Evolutionary conservation across 2,113 vertebrate genomes (phyloP).

Genomic region (Podarcis cretensis): DNA sequence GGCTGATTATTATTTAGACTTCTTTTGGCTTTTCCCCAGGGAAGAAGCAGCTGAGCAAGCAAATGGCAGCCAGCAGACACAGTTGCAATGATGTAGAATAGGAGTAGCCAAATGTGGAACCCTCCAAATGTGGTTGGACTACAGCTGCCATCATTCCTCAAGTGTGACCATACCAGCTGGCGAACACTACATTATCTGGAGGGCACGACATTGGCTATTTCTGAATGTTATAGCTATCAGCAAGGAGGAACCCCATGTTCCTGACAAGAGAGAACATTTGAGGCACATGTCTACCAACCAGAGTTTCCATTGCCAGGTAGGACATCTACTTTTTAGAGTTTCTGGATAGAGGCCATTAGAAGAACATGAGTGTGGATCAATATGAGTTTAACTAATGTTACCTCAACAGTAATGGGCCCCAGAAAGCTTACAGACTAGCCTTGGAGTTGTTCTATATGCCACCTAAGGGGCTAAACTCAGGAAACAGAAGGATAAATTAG

Average conservation of each 20-base stretch:
- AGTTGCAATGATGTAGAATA: background rate
- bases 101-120: background rate
- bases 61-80: background rate
- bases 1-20: background rate
- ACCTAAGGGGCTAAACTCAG: background rate
- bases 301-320: slow-evolving; percentile 1
- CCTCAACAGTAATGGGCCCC: background rate
- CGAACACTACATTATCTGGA: no score
- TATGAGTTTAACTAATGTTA: slow-evolving; percentile 9
- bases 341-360: slow-evolving; percentile 30
- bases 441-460: background rate
- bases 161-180: no score
- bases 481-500: slow-evolving; percentile 6
- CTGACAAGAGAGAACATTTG: background rate
- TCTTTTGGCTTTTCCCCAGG: background rate
- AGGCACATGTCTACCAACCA: background rate
- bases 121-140: no score
- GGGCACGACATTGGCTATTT: no score
- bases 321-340: slow-evolving; percentile 21
- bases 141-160: no score
- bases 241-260: background rate
- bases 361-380: slow-evolving; percentile 8
- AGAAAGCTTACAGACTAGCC: slow-evolving; percentile 8
- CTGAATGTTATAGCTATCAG: background rate
- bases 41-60: background rate